A percentile compares a stretch with the other conserved stretches of the same genome.
These are phyloP conservation scores for Heliconius charithonia DNA, from an alignment of 2,888 invertebrate species.

Conservation along the genomic window DNA sequence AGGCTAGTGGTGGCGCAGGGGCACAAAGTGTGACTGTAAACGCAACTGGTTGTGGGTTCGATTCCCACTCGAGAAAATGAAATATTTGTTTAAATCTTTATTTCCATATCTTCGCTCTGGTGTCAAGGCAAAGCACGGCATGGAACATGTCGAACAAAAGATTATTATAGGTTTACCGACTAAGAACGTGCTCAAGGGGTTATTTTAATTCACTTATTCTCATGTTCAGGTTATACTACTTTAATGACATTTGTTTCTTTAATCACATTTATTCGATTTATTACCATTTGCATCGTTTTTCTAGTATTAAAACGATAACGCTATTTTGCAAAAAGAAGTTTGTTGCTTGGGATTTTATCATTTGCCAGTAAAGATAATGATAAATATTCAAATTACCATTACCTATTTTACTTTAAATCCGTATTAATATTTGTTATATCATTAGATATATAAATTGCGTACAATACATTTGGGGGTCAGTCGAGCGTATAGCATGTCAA, in stretches of 20 bases:
- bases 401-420: no score
- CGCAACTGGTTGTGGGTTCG: no score
- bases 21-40: no score
- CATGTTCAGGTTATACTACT: neutral
- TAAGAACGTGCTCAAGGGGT: neutral
- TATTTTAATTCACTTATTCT: conserved; percentile 3
- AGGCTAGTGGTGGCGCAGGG: no score
- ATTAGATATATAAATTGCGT: neutral
- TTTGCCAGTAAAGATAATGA: neutral
- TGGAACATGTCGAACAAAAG: neutral
- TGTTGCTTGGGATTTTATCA: neutral
- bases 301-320: neutral
- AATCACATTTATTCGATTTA: neutral
- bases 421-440: neutral
- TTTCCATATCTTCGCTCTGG: no score
- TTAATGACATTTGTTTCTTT: neutral
- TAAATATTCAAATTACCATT: neutral
- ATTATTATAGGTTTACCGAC: neutral
- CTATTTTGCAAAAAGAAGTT: neutral
- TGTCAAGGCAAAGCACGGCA: no score
- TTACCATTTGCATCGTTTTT: neutral
- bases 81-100: no score
- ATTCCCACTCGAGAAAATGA: no score
- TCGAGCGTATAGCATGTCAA: no score
- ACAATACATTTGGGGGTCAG: neutral